These are phyloP conservation scores for Myoxocephalus aenaeus DNA, from an alignment of 2,797 vertebrate genomes.

Conservation along the genomic window DNA sequence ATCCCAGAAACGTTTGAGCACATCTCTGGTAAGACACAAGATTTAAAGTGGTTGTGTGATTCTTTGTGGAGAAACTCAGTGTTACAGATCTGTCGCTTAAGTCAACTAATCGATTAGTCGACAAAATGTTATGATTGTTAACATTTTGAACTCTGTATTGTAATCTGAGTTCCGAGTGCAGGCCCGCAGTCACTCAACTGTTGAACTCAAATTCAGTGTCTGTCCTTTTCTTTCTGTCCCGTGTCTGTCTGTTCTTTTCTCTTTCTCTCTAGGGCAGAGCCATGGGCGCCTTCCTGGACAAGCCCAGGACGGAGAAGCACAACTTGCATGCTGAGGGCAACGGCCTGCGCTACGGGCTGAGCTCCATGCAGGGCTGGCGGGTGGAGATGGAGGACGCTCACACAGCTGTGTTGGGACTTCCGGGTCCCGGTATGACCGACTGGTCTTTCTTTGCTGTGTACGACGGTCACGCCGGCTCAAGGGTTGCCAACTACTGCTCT, in stretches of 20 bases:
- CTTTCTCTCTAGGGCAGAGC: conserved; percentile 77
- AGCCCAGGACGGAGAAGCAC: conserved; percentile 99
- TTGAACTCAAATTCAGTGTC: background rate
- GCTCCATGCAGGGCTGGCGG: conserved; percentile 99
- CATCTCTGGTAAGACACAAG: background rate
- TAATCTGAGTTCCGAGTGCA: background rate
- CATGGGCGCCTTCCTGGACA: conserved; percentile 99
- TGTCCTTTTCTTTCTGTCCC: background rate
- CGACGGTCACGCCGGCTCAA: conserved; percentile 97
- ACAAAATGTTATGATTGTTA: background rate
- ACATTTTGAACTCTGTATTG: background rate
- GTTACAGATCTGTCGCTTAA: background rate
- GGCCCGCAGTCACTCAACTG: background rate
- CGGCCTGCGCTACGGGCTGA: conserved; percentile 93
- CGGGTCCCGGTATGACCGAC: conserved; percentile 90
- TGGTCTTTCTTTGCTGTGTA: conserved; percentile 99
- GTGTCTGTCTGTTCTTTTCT: conserved; percentile 42
- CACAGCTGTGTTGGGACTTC: conserved; percentile 94
- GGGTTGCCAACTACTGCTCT: conserved; percentile 97
- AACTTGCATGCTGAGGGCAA: conserved; percentile 95
- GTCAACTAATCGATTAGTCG: background rate
- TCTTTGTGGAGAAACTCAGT: background rate
- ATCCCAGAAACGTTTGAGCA: background rate
- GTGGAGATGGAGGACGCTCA: conserved; percentile 99
- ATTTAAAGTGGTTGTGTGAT: background rate